Percentiles rank a stretch among this genome's conserved stretches.
Evolutionary conservation across 2,113 vertebrate species (phyloP).

Genomic region (Hoplias malabaricus): DNA sequence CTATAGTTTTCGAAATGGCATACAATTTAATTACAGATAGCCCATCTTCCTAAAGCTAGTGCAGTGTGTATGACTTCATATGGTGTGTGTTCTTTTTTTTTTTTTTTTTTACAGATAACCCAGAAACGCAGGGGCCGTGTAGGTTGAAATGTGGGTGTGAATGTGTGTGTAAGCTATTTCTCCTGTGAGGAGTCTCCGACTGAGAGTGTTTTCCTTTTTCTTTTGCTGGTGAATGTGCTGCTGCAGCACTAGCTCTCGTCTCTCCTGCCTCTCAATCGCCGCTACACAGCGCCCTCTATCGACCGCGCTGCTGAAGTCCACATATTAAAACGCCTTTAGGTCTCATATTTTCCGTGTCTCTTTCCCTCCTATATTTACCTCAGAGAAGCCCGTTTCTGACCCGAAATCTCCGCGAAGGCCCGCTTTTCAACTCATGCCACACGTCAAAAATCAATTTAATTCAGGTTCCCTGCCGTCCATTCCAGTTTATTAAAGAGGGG

Average conservation of each 20-base stretch:
- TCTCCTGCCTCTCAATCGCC: constrained; percentile 63
- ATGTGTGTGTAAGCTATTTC: not conserved
- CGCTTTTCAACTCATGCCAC: constrained; percentile 9
- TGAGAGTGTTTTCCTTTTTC: not conserved
- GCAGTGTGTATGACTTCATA: no score
- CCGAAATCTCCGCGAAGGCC: not conserved
- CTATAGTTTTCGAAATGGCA: no score
- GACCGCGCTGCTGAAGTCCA: constrained; percentile 40
- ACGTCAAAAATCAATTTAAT: constrained; percentile 27
- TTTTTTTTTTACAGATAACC: not conserved
- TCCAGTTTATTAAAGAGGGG: constrained; percentile 40
- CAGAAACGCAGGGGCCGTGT: not conserved
- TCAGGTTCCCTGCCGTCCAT: constrained; percentile 31
- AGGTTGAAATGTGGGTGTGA: not conserved
- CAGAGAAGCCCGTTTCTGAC: not conserved
- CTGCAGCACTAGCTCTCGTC: constrained; percentile 49
- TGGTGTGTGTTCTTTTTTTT: not conserved
- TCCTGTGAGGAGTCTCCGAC: not conserved
- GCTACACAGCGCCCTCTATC: constrained; percentile 75
- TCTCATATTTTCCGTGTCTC: not conserved
- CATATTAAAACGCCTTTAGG: not conserved
- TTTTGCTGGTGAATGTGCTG: constrained; percentile 19
- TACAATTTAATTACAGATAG: no score
- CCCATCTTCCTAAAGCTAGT: no score
- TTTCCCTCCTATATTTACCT: not conserved